A percentile compares a stretch with the other conserved stretches of the same genome.
These are phyloP conservation scores for Thelaira solivaga DNA, from an alignment of 2,888 invertebrate genomes.

Conservation along the genomic window DNA sequence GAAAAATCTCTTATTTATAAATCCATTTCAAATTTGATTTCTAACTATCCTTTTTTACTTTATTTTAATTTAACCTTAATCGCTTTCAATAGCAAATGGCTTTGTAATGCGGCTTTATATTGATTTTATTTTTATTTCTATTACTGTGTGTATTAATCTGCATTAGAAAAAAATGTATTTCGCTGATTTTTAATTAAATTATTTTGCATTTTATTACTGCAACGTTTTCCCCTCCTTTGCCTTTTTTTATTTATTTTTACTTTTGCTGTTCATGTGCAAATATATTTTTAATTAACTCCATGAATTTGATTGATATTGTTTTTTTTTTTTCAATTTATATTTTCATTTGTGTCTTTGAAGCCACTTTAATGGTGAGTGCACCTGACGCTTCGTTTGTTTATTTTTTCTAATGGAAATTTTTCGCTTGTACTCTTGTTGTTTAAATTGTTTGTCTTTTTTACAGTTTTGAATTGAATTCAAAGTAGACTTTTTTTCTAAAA, in stretches of 20 bases:
- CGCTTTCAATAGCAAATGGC: not conserved
- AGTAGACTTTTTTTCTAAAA: too few relatives aligned
- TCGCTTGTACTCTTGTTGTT: not conserved
- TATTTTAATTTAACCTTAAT: conserved; percentile 16
- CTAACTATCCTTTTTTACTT: too few relatives aligned
- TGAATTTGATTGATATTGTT: conserved; percentile 37
- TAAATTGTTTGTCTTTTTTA: conserved; percentile 2
- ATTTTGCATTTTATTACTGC: not conserved
- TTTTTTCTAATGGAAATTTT: not conserved
- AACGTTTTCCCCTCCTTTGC: not conserved
- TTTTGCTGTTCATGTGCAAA: conserved; percentile 20
- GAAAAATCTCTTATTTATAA: not conserved
- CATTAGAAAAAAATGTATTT: not conserved
- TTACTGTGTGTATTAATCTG: not conserved
- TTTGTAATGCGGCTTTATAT: not conserved
- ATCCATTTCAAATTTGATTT: not conserved
- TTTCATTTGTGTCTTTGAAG: not conserved
- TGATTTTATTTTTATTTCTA: not conserved
- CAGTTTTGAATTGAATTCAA: too few relatives aligned
- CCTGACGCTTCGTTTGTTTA: not conserved
- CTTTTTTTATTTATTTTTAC: not conserved
- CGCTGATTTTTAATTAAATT: conserved; percentile 10
- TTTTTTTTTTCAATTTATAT: conserved; percentile 21
- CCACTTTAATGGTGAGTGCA: not conserved
- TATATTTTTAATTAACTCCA: conserved; percentile 34